Conservation (phyloP, 2,113 vertebrate genomes). For the Myocastor coypus region DNA sequence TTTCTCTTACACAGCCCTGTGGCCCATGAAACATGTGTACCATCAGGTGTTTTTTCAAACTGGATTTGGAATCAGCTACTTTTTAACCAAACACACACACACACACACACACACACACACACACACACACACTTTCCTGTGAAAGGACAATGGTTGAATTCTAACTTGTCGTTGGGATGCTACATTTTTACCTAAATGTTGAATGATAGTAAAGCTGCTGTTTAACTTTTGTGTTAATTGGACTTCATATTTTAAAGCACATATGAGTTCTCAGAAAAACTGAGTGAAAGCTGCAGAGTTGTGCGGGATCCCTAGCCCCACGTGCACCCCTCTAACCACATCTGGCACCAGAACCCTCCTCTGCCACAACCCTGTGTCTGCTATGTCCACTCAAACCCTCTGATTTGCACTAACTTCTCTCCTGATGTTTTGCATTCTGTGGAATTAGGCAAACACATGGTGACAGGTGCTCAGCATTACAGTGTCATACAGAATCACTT, state of each 20-base stretch:
- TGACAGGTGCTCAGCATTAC: accelerated
- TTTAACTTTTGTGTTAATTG: background rate
- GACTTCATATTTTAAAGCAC: background rate
- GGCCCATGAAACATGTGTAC: background rate
- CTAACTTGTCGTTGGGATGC: background rate
- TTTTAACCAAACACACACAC: background rate
- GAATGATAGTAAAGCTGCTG: background rate
- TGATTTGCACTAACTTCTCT: background rate
- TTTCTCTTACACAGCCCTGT: background rate
- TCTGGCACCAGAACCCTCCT: too few species aligned
- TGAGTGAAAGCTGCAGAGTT: background rate
- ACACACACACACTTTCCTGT: background rate
- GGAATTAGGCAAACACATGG: background rate
- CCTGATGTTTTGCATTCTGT: too few species aligned
- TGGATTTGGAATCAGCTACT: background rate
- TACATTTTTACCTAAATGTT: background rate
- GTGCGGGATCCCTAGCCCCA: accelerated
- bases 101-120: background rate
- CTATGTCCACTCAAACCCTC: background rate
- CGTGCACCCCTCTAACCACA: accelerated
- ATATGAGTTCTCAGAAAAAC: background rate
- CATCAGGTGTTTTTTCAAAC: background rate
- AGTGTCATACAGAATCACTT: background rate
- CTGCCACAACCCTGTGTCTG: too few species aligned
- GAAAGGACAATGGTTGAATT: background rate